A percentile compares a stretch with the other conserved stretches of the same genome.
These are phyloP conservation scores for Archivesica marissinica DNA, from an alignment of 1,140 invertebrate species.

Conservation along the genomic window DNA sequence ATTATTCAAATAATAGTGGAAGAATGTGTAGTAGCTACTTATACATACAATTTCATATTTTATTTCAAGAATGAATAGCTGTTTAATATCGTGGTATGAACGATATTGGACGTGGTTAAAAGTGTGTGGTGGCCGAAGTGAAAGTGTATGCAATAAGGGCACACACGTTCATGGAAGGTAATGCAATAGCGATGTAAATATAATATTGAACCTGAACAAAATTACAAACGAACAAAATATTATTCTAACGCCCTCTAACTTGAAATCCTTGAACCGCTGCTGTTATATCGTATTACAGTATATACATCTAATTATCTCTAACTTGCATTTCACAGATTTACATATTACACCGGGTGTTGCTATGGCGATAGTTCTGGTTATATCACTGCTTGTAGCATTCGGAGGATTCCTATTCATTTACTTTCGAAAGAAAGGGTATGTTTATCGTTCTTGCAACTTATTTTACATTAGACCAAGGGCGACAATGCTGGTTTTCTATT, in stretches of 20 bases:
- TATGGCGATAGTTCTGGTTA: not conserved
- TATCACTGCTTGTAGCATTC: not conserved
- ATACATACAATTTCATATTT: too few relatives aligned
- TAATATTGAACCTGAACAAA: not conserved
- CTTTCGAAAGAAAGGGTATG: not conserved
- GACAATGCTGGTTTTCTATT: not conserved
- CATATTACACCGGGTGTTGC: not conserved
- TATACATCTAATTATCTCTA: not conserved
- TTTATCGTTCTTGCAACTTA: too few relatives aligned
- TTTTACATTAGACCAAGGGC: not conserved
- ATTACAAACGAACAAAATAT: not conserved
- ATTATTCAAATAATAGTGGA: too few relatives aligned
- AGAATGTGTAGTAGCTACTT: too few relatives aligned
- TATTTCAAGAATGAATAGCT: too few relatives aligned
- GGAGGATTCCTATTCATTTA: not conserved
- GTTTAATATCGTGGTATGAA: too few relatives aligned
- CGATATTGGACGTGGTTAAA: too few relatives aligned
- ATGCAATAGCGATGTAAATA: not conserved
- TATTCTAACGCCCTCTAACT: not conserved
- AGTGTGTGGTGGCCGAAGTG: too few relatives aligned
- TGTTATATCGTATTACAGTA: not conserved
- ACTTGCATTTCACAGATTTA: not conserved
- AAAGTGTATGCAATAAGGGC: too few relatives aligned
- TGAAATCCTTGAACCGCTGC: not conserved
- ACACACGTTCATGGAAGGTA: not conserved